These are phyloP conservation scores for Tapera naevia DNA, from an alignment of 2,797 vertebrate species.

Conservation along the genomic window DNA sequence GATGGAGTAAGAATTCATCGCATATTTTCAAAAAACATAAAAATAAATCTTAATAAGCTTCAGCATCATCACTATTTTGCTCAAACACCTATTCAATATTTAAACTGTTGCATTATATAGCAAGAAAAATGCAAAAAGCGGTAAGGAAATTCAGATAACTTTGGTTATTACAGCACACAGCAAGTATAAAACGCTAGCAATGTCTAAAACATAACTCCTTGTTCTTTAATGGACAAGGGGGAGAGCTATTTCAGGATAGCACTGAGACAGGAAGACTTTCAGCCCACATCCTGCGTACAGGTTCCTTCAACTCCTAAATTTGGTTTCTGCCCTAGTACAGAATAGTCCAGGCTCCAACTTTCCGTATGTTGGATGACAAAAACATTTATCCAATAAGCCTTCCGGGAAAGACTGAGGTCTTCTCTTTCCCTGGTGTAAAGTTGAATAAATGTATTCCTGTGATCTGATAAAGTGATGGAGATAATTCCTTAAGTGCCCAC, in stretches of 20 bases:
- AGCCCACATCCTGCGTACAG: background rate
- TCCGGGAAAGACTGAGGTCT: background rate
- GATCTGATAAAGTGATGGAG: background rate
- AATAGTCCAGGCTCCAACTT: background rate
- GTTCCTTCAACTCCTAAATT: background rate
- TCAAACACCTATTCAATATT: background rate
- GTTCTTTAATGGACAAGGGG: background rate
- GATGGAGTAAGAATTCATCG: background rate
- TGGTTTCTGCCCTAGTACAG: background rate
- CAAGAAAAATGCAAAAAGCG: background rate
- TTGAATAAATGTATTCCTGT: background rate
- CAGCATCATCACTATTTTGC: background rate
- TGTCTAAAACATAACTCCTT: background rate
- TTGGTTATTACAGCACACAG: background rate
- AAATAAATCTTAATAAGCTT: background rate
- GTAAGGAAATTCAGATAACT: background rate
- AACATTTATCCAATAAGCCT: background rate
- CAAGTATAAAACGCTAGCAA: background rate
- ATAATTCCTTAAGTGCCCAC: background rate
- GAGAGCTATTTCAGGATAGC: background rate
- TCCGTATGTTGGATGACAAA: background rate
- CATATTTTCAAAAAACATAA: background rate
- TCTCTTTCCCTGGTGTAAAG: background rate
- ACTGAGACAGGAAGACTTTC: background rate
- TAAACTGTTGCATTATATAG: rapidly evolving